Evolutionary conservation across 2,888 invertebrate species (phyloP), one percentile per base, ranked within the genome.

Genomic region (Campoplex capitator): DNA sequence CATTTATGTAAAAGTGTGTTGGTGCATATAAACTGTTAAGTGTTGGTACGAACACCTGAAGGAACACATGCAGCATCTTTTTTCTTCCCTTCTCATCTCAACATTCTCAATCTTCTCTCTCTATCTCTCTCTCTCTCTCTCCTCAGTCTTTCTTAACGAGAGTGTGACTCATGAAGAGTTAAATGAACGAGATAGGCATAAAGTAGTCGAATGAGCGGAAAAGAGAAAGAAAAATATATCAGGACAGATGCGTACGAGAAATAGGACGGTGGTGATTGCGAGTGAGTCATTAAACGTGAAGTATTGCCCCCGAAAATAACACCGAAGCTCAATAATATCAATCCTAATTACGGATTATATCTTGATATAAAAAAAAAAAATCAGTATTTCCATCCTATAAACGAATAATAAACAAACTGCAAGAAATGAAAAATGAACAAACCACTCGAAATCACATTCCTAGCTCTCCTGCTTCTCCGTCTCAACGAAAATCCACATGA

Each of bases 201-300:
- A 82, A 85, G 77, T 85, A 77, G 67, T 70, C 77, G 73, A 73
- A 80, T 85, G 13, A 32, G 62, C 32, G 62, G 11, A 32, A 62
- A 32, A 32, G 62, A 62, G 62, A 16, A 16, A 58, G 28, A 51
- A 18, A 51, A 51, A 58, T 9, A 58, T 28, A 58, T 2, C 16
- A 16, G 1, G 87, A 76, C 79, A 76, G 78, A 58, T 68, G 73
- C 32, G 80, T 70, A 70, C 76, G 75, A 73, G 32, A 65, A 67
- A 62, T 62, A 81, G 67, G 82, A 76, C 62, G 70, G 73, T 51
- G 83, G 86, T 83, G 88, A 82, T 88, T 84, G 85, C 86, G 87
- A 84, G 84, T 42, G 75, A 84, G 84, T 87, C 84, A 87, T 87
- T 87, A 87, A 87, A 87, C 84, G 87, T 87, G 82, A 87, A 87